phyloP scores from a whole-genome alignment of 2,888 invertebrate species.

The Helleia helle region DNA sequence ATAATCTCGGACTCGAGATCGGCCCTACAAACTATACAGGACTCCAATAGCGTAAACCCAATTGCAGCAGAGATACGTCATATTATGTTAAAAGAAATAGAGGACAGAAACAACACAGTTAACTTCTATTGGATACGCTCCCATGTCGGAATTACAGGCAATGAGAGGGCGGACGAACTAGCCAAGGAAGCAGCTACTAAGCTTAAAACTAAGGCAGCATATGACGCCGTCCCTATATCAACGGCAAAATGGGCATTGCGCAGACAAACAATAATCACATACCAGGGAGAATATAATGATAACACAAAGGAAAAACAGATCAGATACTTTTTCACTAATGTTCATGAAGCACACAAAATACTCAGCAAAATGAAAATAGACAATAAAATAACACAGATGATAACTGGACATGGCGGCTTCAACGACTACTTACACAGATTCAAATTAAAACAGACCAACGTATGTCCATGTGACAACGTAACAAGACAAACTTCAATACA shows the following conservation, averaged over 20 bases:
- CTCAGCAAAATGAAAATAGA: too few species aligned
- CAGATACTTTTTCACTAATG: too few species aligned
- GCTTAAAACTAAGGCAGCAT: neutral
- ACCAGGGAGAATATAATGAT: too few species aligned
- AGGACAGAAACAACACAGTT: neutral
- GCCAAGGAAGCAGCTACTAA: neutral
- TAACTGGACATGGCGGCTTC: too few species aligned
- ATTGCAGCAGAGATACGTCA: neutral
- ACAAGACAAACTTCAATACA: too few species aligned
- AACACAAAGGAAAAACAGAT: too few species aligned
- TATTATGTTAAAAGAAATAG: neutral
- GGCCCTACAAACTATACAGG: neutral
- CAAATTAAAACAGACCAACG: too few species aligned
- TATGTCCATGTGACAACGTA: too few species aligned
- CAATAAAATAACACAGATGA: too few species aligned
- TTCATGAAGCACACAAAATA: too few species aligned
- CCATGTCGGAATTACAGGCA: neutral
- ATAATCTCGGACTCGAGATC: constrained; percentile 8
- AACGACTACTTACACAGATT: too few species aligned
- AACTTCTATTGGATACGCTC: neutral
- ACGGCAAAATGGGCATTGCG: neutral
- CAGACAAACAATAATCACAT: neutral
- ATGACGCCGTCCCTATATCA: neutral
- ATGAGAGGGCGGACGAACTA: neutral
- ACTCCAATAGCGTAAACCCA: neutral